A percentile compares a stretch with the other conserved stretches of the same genome.
Conservation (phyloP, 2,113 vertebrate species). For the Phylloscopus trochiloides region DNA sequence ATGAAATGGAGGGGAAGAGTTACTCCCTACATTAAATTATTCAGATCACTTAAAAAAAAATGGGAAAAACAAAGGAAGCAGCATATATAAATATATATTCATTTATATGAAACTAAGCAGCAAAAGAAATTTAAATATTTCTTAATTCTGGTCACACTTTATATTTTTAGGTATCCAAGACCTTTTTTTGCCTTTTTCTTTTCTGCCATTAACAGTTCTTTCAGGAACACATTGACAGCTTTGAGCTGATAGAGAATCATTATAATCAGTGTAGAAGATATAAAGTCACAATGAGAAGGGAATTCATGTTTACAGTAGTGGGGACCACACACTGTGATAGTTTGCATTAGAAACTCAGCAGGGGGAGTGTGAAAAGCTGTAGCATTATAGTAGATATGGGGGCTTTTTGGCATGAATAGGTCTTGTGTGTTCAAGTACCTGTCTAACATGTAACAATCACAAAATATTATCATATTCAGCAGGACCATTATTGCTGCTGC, state of each 20-base stretch:
- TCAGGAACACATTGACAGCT: constrained; percentile 68
- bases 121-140: neutral
- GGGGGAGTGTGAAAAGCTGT: constrained; percentile 57
- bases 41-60: neutral
- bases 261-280: constrained; percentile 73
- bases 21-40: neutral
- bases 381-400: constrained; percentile 49
- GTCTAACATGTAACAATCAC: constrained; percentile 34
- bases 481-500: constrained; percentile 4
- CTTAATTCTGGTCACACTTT: neutral
- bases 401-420: constrained; percentile 60
- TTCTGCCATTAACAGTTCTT: constrained; percentile 15
- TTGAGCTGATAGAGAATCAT: constrained; percentile 72
- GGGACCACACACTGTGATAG: constrained; percentile 73
- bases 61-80: neutral
- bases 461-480: constrained; percentile 45
- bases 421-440: constrained; percentile 65
- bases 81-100: neutral
- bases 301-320: constrained; percentile 73
- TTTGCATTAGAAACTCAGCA: constrained; percentile 77
- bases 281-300: constrained; percentile 68
- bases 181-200: neutral
- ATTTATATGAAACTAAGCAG: neutral
- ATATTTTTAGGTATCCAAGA: constrained; percentile 1
- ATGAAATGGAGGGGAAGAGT: neutral